Base-by-base conservation (phyloP, 2,888 invertebrate species). In the Dascillus cervinus region DNA sequence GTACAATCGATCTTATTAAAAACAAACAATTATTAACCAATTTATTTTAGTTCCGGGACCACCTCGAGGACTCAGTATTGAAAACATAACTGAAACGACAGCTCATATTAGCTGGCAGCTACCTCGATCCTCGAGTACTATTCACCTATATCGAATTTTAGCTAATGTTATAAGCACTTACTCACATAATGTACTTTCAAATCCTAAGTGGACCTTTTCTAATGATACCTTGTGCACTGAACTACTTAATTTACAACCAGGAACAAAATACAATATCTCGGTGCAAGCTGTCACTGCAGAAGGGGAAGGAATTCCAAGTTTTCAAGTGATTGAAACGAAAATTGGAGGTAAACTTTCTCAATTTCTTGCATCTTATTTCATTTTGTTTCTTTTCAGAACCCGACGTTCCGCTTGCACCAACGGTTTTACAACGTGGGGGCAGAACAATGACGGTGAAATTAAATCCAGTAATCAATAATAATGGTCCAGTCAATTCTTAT, bases 401-500 rank as follows among this genome's bases (percentile, higher is more conserved):
- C 12, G 76, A 77, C 39, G 84, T 86, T 1, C 72, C 73, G 34
- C 90, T 90, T 2, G 67, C 69, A 1, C 69, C 73, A 30, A 85
- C 90, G 12, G 69, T 89, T 10, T 47, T 78, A 6, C 72, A 73
- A 25, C 71, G 73, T 37, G 72, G 70, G 10, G 73, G 75, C 4
- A 71, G 72, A 6, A 74, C 73, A 29, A 76, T 87, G 53, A 71
- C 71, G 0, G 70, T 91, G 3, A 71, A 73, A 44, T 69, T 91
- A 14, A 71, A 75, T 5, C 71, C 79, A 41, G 77, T 81, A 1
- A 69, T 66, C 28, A 84, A 88, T 60, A 74, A 80, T 22, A 82
- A 82, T 55, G 90, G 90, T 0, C 90, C 90, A 0, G 70, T 90
- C 0, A 75, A 74, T 9, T 72, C 74, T 47, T 85, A 90, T 50